Percentiles rank a stretch among this genome's conserved stretches.
These are phyloP conservation scores for Epinephelus lanceolatus DNA, from an alignment of 2,113 vertebrate genomes.

Conservation along the genomic window DNA sequence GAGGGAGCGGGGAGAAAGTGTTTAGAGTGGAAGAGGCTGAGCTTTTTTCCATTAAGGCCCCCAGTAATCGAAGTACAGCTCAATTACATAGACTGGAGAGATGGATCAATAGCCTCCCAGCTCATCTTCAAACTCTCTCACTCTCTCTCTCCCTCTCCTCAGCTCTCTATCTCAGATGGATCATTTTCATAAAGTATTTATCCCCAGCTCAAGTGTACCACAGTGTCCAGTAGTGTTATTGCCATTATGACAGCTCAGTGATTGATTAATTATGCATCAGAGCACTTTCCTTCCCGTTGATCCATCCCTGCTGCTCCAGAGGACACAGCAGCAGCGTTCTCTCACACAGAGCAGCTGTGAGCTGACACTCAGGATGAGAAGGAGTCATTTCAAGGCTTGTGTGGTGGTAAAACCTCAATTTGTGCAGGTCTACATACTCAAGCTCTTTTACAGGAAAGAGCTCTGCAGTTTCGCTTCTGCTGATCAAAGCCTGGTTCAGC, in stretches of 20 bases:
- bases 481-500: not conserved
- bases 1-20: conserved; percentile 20
- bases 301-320: conserved; percentile 24
- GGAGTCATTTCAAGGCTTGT: not conserved
- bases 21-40: conserved; percentile 47
- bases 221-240: conserved; percentile 59
- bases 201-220: conserved; percentile 66
- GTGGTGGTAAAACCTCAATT: not conserved
- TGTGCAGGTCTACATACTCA: not conserved
- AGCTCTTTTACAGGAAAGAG: not conserved
- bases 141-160: conserved; percentile 33
- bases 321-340: conserved; percentile 20
- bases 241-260: conserved; percentile 64
- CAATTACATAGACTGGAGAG: conserved; percentile 70
- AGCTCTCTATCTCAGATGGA: conserved; percentile 59
- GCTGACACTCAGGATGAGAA: not conserved
- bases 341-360: not conserved
- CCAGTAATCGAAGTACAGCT: conserved; percentile 67
- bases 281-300: conserved; percentile 61
- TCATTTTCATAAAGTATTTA: conserved; percentile 86
- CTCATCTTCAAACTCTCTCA: conserved; percentile 49
- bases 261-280: conserved; percentile 80
- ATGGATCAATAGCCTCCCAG: conserved; percentile 75
- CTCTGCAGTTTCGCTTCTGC: not conserved
- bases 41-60: conserved; percentile 55